These are phyloP conservation scores for Scytalopus superciliaris DNA, from an alignment of 2,113 vertebrate species.

Conservation along the genomic window DNA sequence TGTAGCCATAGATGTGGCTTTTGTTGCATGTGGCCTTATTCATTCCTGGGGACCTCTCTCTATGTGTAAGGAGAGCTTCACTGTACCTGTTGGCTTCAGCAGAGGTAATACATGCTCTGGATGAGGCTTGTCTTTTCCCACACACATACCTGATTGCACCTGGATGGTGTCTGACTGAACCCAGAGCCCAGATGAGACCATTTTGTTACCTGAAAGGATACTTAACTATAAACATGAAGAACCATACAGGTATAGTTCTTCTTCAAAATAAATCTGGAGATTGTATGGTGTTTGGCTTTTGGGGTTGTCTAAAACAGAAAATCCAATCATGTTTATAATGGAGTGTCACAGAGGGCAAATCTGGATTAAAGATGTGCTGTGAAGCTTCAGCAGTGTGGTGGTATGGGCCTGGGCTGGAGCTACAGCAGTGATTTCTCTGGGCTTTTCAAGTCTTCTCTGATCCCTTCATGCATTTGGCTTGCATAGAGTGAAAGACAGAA, in stretches of 20 bases:
- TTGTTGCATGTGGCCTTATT: neutral
- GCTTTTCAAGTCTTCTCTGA: neutral
- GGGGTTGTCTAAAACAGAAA: neutral
- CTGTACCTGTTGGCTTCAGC: neutral
- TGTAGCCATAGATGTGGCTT: neutral
- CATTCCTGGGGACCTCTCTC: neutral
- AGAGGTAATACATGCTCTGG: neutral
- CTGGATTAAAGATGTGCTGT: neutral
- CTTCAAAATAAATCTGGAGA: neutral
- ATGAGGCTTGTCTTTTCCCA: neutral
- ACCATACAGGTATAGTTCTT: neutral
- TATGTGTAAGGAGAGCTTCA: fast-evolving
- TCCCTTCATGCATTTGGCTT: neutral
- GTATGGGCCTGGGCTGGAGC: neutral
- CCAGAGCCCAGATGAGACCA: neutral
- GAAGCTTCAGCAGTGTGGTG: neutral
- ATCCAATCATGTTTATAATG: neutral
- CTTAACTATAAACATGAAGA: neutral
- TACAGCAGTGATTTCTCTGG: neutral
- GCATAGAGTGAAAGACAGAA: neutral
- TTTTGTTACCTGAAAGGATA: neutral
- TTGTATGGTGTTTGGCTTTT: fast-evolving
- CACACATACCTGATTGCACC: neutral
- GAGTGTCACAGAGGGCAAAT: neutral
- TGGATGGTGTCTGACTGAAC: neutral